Evolutionary conservation across 2,888 invertebrate genomes (phyloP), one percentile per base, ranked within the genome.

Genomic region (Mimas tiliae): DNA sequence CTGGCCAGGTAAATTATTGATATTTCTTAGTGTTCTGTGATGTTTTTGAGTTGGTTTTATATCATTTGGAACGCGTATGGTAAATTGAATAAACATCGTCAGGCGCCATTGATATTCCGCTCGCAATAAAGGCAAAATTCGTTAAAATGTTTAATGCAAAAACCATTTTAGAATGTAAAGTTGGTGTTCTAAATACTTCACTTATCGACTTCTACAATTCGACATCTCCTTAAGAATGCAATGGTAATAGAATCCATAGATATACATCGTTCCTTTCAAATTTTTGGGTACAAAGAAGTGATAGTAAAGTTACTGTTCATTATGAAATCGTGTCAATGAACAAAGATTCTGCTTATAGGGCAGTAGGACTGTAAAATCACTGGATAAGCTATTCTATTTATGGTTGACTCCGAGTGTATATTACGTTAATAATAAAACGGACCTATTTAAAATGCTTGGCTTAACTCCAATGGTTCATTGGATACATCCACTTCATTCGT

Each of bases 401-500:
- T 45, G 45, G 27, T 8, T 21, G 38, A 14, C 45, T 53, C n/a
- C n/a, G n/a, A n/a, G n/a, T n/a, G 14, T 53, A 51, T 1, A 53
- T 53, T 33, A 53, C 11, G 42, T 42, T 9, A 62, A 21, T 14
- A 16, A 19, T 21, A 62, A 42, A 42, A 9, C 45, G 0, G 27
- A 21, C 51, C 4, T 52, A 52, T 64, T 50, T 65, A 14, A 45
- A 62, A 62, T 62, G 62, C 33, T 72, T 78, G 78, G 78, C 73
- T 12, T 7, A 3, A 34, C 47, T 70, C 73, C 78, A 78, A 69
- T 50, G 21, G 53, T 65, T 63, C 63, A 71, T 72, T 69, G 63
- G 69, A 74, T 74, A 70, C 68, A 70, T 73, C 70, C 58, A 69
- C 27, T 62, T 66, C 38, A 69, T 67, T 67, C 62, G 42, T 58